Percentiles rank a stretch among this genome's conserved stretches.
Evolutionary conservation across 2,113 vertebrate genomes (phyloP).

Genomic region (Pyxicephalus adspersus): DNA sequence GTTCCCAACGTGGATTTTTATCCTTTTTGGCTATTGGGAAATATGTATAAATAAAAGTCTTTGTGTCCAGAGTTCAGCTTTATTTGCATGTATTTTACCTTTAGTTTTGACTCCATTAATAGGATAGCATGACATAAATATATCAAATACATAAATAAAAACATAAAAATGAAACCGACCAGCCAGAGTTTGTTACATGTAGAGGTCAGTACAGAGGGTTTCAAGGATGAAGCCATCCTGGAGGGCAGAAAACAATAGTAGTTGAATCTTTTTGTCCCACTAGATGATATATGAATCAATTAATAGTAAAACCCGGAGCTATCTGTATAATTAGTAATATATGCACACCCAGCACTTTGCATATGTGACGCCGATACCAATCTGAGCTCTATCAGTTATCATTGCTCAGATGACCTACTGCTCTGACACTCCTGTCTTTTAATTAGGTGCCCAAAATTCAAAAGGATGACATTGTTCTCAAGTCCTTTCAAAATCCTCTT

Average conservation of each 20-base stretch:
- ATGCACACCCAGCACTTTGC: conserved; percentile 56
- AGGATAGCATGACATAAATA: no score
- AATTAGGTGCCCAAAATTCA: conserved; percentile 49
- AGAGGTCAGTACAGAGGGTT: conserved; percentile 11
- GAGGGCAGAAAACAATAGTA: conserved; percentile 32
- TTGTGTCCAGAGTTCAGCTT: no score
- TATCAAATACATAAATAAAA: no score
- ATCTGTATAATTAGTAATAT: conserved; percentile 54
- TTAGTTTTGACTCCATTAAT: no score
- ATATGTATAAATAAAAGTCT: no score
- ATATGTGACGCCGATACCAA: conserved; percentile 48
- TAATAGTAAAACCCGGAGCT: conserved; percentile 40
- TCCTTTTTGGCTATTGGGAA: no score
- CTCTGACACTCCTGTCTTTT: conserved; percentile 37
- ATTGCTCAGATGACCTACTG: conserved; percentile 49
- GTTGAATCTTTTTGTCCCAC: conserved; percentile 34
- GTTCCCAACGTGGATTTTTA: no score
- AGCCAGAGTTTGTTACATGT: neutral
- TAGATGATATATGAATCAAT: conserved; percentile 56
- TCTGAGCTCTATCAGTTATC: conserved; percentile 48
- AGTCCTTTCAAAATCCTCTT: conserved; percentile 48
- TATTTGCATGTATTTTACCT: no score
- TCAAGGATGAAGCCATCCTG: neutral
- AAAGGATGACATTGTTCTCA: conserved; percentile 48
- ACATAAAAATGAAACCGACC: no score